phyloP scores from a whole-genome alignment of 2,888 invertebrate genomes.

The Phrixothrix hirtus region DNA sequence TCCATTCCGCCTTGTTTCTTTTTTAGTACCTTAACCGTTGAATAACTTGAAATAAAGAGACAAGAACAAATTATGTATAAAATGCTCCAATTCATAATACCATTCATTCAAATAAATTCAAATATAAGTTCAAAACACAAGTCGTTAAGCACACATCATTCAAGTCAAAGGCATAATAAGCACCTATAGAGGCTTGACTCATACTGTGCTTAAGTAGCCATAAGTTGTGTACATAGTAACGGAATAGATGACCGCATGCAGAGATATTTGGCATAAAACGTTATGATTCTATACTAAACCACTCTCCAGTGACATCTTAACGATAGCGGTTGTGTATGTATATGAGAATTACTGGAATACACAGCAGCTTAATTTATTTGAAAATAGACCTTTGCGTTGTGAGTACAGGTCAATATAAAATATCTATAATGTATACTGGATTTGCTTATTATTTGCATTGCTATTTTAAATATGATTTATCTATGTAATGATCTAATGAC shows the following conservation, averaged over 20 bases:
- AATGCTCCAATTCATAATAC: slow-evolving; percentile 1
- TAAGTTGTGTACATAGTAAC: slow-evolving; percentile 38
- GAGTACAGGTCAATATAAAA: slow-evolving; percentile 5
- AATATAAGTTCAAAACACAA: slow-evolving; percentile 15
- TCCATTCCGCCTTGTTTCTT: too few species aligned
- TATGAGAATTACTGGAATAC: slow-evolving; percentile 25
- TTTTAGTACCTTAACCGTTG: too few species aligned
- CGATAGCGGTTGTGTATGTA: slow-evolving; percentile 34
- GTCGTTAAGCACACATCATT: slow-evolving; percentile 19
- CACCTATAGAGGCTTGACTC: slow-evolving; percentile 22
- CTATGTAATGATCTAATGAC: too few species aligned
- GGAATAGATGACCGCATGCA: slow-evolving; percentile 39
- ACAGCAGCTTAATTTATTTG: slow-evolving; percentile 13
- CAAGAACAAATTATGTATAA: neutral
- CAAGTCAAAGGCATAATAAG: slow-evolving; percentile 28
- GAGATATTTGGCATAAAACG: slow-evolving; percentile 45
- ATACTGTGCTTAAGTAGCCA: slow-evolving; percentile 37
- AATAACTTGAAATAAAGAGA: neutral
- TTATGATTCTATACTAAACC: slow-evolving; percentile 44
- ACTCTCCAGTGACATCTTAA: slow-evolving; percentile 41
- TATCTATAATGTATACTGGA: slow-evolving; percentile 2
- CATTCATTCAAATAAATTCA: slow-evolving; percentile 13
- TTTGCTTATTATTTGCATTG: neutral
- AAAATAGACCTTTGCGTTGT: slow-evolving; percentile 8
- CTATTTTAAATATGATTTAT: too few species aligned